Percentiles rank a stretch among this genome's conserved stretches.
Evolutionary conservation across 2,113 vertebrate species (phyloP).

Genomic region (Sapayoa aenigma): DNA sequence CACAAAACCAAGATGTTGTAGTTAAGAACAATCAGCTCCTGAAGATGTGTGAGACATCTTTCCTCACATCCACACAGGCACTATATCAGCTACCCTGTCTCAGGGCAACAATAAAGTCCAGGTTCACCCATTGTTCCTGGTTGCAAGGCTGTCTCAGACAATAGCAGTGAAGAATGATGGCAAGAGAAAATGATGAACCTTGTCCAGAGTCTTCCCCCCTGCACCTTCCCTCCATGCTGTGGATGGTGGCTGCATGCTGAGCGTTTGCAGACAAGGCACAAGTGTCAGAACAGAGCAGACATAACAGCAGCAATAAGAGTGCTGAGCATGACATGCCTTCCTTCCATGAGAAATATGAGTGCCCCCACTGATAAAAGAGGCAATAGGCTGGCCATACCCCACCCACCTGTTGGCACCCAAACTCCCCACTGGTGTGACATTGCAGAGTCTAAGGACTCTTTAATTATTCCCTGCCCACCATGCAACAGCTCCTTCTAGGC

Average conservation of each 20-base stretch:
- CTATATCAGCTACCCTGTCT: background rate
- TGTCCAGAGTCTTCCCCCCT: background rate
- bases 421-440: fast-evolving
- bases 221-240: background rate
- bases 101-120: background rate
- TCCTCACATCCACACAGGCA: background rate
- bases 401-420: background rate
- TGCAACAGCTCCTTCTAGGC: background rate
- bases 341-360: fast-evolving
- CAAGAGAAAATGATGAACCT: background rate
- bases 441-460: background rate
- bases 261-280: background rate
- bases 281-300: background rate
- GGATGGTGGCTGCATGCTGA: background rate
- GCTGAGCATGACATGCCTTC: background rate
- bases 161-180: background rate
- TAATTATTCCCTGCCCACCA: background rate
- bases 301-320: fast-evolving
- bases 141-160: background rate
- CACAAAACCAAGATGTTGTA: background rate
- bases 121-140: background rate
- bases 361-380: background rate
- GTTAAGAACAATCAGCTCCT: background rate
- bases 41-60: background rate
- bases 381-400: background rate